Conservation (phyloP, 2,888 invertebrate species). For the Rhamphomyia laevipes region DNA sequence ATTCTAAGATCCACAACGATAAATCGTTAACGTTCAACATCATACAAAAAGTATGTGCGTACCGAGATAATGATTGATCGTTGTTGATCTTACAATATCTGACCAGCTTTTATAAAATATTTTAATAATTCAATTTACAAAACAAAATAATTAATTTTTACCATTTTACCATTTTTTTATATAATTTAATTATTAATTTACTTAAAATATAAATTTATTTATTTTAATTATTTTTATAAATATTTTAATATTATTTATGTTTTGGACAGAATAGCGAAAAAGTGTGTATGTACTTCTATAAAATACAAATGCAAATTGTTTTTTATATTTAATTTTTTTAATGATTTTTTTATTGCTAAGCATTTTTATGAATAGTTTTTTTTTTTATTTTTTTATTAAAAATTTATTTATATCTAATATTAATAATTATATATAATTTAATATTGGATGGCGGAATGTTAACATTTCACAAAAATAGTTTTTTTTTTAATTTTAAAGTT, state of each 20-base stretch:
- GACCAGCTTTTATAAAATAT: too few relatives aligned
- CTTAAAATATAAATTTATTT: background rate
- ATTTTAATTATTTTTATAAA: background rate
- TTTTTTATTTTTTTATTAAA: slow-evolving; percentile 9
- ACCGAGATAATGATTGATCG: too few relatives aligned
- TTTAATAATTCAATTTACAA: too few relatives aligned
- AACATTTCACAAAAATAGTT: slow-evolving; percentile 21
- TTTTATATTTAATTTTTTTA: slow-evolving; percentile 14
- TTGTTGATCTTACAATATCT: too few relatives aligned
- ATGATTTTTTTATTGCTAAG: slow-evolving; percentile 14
- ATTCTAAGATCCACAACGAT: too few relatives aligned
- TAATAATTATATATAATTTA: slow-evolving; percentile 9
- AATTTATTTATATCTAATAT: slow-evolving; percentile 3
- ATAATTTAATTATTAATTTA: background rate
- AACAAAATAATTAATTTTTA: background rate
- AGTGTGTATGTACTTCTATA: slow-evolving; percentile 9
- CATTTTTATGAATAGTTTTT: slow-evolving; percentile 13
- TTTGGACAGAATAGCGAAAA: slow-evolving; percentile 22
- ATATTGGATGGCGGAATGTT: slow-evolving; percentile 23
- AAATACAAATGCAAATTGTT: background rate
- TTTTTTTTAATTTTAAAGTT: slow-evolving; percentile 10
- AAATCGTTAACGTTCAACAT: too few relatives aligned
- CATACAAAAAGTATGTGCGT: too few relatives aligned
- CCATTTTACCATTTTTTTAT: background rate
- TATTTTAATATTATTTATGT: slow-evolving; percentile 1